Evolutionary conservation across 2,888 invertebrate genomes (phyloP).

Genomic region (Eupeodes latifasciatus): DNA sequence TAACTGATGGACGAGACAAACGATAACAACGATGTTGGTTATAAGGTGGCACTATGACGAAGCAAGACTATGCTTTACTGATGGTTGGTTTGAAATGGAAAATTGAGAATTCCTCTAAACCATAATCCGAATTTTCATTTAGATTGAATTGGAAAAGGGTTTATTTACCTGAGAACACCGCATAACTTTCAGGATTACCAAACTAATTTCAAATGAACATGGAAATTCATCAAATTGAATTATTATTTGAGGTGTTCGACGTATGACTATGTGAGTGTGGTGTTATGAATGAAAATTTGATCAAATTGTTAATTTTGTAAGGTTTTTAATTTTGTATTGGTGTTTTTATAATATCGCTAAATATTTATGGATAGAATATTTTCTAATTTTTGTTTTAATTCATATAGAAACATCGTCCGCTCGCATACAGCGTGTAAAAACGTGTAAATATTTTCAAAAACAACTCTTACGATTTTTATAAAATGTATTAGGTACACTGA

Average conservation of each 20-base stretch:
- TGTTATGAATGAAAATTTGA: background rate
- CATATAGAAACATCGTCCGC: no score
- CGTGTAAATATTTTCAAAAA: no score
- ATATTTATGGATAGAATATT: no score
- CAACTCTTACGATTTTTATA: no score
- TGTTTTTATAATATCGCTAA: no score
- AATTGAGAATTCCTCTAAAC: slow-evolving; percentile 41
- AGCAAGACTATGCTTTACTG: no score
- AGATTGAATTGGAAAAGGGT: slow-evolving; percentile 60
- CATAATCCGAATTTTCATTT: slow-evolving; percentile 71
- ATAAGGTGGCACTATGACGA: slow-evolving; percentile 1
- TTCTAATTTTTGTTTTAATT: no score
- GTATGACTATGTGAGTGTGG: background rate
- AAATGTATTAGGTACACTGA: no score
- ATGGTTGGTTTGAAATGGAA: no score
- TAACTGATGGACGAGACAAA: slow-evolving; percentile 11
- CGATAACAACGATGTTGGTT: background rate
- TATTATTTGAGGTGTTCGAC: slow-evolving; percentile 15
- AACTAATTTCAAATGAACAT: slow-evolving; percentile 58
- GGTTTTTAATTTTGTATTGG: background rate
- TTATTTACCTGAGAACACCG: slow-evolving; percentile 45
- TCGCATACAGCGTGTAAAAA: no score
- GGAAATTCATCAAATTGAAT: slow-evolving; percentile 39
- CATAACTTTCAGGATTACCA: slow-evolving; percentile 71
- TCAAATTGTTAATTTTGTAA: background rate